Conservation (phyloP, 2,113 vertebrate genomes). For the Meles meles region DNA sequence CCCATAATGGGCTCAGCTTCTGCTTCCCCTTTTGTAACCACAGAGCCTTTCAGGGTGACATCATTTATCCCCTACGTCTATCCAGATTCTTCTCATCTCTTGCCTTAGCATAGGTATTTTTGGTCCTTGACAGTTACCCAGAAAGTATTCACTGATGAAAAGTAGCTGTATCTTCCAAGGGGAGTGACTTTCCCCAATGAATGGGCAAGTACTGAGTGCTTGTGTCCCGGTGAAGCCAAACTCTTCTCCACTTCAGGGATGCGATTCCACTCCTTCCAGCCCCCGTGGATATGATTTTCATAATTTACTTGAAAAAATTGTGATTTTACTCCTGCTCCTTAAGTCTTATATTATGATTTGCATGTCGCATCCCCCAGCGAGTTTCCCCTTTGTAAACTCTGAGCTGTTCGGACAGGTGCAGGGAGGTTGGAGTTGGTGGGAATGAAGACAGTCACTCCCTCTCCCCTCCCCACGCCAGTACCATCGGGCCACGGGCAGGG, state of each 20-base stretch:
- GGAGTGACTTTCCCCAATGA: background rate
- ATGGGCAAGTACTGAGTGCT: too few species aligned
- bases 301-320: background rate
- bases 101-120: background rate
- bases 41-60: background rate
- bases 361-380: background rate
- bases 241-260: background rate
- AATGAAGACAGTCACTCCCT: background rate
- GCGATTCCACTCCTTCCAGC: background rate
- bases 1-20: background rate
- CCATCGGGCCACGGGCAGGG: background rate
- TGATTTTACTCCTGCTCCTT: background rate
- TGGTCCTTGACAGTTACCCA: background rate
- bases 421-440: background rate
- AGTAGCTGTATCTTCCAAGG: background rate
- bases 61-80: background rate
- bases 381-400: background rate
- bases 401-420: background rate
- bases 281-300: background rate
- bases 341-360: background rate
- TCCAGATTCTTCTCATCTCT: background rate
- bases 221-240: background rate
- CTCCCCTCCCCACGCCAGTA: too few species aligned
- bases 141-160: background rate
- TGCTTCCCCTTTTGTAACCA: background rate